Evolutionary conservation across 2,113 vertebrate species (phyloP), one percentile per base, ranked within the genome.

Genomic region (Podilymbus podiceps): DNA sequence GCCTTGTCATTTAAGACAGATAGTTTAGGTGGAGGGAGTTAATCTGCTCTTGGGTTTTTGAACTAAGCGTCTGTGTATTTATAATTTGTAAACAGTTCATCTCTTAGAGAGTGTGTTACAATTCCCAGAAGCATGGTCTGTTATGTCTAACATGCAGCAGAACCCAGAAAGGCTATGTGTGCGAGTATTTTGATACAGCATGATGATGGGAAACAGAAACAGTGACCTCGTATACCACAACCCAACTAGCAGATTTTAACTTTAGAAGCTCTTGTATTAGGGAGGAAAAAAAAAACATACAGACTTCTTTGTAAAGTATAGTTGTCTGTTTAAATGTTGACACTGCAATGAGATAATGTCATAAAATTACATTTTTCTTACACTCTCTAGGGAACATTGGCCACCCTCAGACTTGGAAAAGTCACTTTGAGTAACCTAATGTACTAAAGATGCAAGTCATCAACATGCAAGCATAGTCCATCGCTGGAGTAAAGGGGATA

Each of bases 61-160:
- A 96, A 97, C 89, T 92, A 97, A 97, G 95, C 31, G 88, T 91
- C 97, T 94, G 93, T 91, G 88, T 97, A 97, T 97, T 98, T 97
- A 97, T 98, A 98, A 99, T 98, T 98, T 98, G 98, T 98, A 99
- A 98, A 98, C 98, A 97, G 97, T 98, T 97, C 97, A 92, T 97
- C 97, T 97, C 96, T 98, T 97, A 27, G 79, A 98, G 98, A 98
- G 98, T 96, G 97, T 97, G 98, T 99, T 98, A 98, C 97, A 99
- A 96, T 99, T 98, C 98, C 98, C 98, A 99, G 98, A 98, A 98
- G 97, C 97, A 83, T 63, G 95, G 97, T 98, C 98, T 99, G 98
- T 98, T 99, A 98, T 97, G 97, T 98, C 97, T 98, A 98, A 99
- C 98, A 97, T 76, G 96, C 96, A 98, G 76, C 96, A 98, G 97